Percentiles rank a stretch among this genome's conserved stretches.
Conservation (phyloP, 2,888 invertebrate genomes). For the Stenoptilia bipunctidactyla region DNA sequence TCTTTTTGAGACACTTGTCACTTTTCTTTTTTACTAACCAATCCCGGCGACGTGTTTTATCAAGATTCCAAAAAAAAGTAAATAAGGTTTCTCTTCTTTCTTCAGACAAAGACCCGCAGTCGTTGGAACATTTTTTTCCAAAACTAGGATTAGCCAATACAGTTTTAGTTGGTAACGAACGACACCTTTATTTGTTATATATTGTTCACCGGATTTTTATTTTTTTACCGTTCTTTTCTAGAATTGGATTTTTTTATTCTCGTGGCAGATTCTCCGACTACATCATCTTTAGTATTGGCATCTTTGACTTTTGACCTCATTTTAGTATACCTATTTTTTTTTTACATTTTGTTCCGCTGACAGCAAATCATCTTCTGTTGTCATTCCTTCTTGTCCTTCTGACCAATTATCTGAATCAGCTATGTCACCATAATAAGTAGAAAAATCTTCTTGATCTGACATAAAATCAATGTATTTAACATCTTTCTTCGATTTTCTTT, state of each 20-base stretch:
- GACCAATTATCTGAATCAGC: too few relatives aligned
- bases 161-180: too few relatives aligned
- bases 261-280: too few relatives aligned
- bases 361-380: too few relatives aligned
- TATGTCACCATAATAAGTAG: conserved; percentile 7
- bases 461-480: conserved; percentile 9
- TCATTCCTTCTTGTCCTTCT: conserved; percentile 8
- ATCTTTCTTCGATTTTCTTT: conserved; percentile 3
- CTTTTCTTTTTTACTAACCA: conserved; percentile 12
- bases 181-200: too few relatives aligned
- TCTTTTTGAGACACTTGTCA: conserved; percentile 7
- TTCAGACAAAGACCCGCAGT: conserved; percentile 9
- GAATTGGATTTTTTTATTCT: too few relatives aligned
- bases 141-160: conserved; percentile 5
- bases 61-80: conserved; percentile 13
- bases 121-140: conserved; percentile 15
- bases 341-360: too few relatives aligned
- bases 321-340: conserved; percentile 1
- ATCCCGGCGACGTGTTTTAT: conserved; percentile 5
- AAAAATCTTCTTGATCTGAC: conserved; percentile 10
- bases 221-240: too few relatives aligned
- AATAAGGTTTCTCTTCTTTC: conserved; percentile 10
- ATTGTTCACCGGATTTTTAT: too few relatives aligned
- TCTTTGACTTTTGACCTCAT: conserved; percentile 5
- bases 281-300: conserved; percentile 7